Base-by-base conservation (phyloP, 1,140 invertebrate species). In the Drosophila bocqueti region DNA sequence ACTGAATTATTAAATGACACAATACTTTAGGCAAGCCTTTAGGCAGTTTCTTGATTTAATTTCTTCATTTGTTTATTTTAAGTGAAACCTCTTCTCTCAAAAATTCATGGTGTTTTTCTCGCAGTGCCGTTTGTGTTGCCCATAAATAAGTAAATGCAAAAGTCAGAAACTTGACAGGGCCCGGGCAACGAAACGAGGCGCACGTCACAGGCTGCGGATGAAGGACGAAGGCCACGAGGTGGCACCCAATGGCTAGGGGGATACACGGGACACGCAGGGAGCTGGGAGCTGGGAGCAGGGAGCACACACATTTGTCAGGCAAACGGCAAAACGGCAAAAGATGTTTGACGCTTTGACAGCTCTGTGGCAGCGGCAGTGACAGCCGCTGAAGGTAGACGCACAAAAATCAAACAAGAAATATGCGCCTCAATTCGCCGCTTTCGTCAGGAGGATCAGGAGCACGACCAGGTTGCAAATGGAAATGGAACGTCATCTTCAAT, bases 341-440 rank as follows among this genome's bases (percentile, higher is more conserved):
- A 80, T 87, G 77, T 90, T 87, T 87, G 84, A 87, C 81, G 83
- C 83, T 89, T 84, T 87, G 83, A 87, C 83, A 89, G 83, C 80
- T 57, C 54, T 80, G 81, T 67, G 73, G 77, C 81, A 81, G 74
- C 78, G n/a, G 0, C 71, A 49, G 15, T 73, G 64, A 72, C 54
- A 69, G 80, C 58, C 21, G 45, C 73, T 52, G 59, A 73, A 73
- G 69, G 68, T 52, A 46, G 66, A 78, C 67, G 77, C 63, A 54
- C 76, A 71, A 59, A 77, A 78, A 78, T 76, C 83, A 86, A 86
- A 80, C 76, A 59, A 62, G 60, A 79, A 76, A 79, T 62, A 68
- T 49, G 57, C 73, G 63, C 78, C 55, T 63, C 73, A 73, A 84
- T 65, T 72, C 74, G 63, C 40, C 46, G 76, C 75, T 75, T 83